A percentile compares a stretch with the other conserved stretches of the same genome.
These are phyloP conservation scores for Esox masquinongy DNA, from an alignment of 2,797 vertebrate species.

Conservation along the genomic window DNA sequence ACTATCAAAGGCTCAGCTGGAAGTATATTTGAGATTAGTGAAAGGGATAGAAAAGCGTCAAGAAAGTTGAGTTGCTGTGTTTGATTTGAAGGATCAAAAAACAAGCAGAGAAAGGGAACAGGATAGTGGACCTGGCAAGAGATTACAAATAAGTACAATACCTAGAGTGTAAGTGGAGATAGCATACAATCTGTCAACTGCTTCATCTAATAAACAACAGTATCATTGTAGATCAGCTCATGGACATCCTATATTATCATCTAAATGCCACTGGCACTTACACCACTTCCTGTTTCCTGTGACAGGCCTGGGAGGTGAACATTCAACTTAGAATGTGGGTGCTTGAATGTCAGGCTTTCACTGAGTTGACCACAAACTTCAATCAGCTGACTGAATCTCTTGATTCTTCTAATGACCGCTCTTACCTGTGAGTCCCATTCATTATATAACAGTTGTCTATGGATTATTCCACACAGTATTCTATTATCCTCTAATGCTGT, in stretches of 20 bases:
- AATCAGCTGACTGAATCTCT: neutral
- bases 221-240: neutral
- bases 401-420: neutral
- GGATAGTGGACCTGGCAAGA: neutral
- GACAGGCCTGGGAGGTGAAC: slow-evolving; percentile 6
- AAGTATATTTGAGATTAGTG: neutral
- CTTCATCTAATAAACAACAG: neutral
- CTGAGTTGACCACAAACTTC: slow-evolving; percentile 1
- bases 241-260: neutral
- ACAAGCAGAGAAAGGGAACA: neutral
- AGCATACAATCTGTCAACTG: neutral
- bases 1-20: no score
- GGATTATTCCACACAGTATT: no score
- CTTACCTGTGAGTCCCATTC: slow-evolving; percentile 10
- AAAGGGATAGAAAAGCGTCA: neutral
- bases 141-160: neutral
- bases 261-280: neutral
- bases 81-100: neutral
- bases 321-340: neutral
- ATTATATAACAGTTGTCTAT: no score
- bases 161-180: neutral
- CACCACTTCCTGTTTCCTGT: neutral
- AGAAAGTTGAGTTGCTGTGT: slow-evolving; percentile 7
- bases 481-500: no score
- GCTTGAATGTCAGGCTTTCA: neutral